Percentiles rank a stretch among this genome's conserved stretches.
Evolutionary conservation across 2,888 invertebrate species (phyloP).

Genomic region (Chalcis sispes): DNA sequence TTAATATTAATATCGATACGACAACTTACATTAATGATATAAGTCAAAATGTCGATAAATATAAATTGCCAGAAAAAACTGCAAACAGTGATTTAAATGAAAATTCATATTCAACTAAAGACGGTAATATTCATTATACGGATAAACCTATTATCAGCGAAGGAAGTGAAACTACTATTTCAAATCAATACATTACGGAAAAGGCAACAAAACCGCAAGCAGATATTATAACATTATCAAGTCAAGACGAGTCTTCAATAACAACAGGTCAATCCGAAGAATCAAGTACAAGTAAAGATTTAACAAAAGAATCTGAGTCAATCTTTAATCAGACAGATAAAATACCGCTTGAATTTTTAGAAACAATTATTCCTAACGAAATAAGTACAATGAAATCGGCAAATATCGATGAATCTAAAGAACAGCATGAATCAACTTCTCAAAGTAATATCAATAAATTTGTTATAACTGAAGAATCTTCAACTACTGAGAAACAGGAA

Average conservation of each 20-base stretch:
- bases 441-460: neutral
- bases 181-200: conserved; percentile 20
- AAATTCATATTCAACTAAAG: conserved; percentile 2
- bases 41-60: neutral
- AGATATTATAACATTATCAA: neutral
- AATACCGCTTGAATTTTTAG: neutral
- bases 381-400: neutral
- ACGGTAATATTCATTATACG: conserved; percentile 8
- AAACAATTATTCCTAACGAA: conserved; percentile 26
- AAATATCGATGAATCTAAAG: conserved; percentile 1
- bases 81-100: neutral
- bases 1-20: conserved; percentile 2
- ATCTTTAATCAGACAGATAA: conserved; percentile 8
- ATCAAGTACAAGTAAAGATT: conserved; percentile 5
- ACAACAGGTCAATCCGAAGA: neutral
- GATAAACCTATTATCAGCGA: neutral
- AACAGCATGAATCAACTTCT: neutral
- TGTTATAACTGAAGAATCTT: neutral
- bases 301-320: conserved; percentile 13
- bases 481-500: no score
- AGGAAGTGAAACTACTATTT: conserved; percentile 11
- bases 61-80: conserved; percentile 12
- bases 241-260: conserved; percentile 3
- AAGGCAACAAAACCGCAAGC: conserved; percentile 3
- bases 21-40: neutral